Evolutionary conservation across 2,797 vertebrate genomes (phyloP).

Genomic region (Enteromius argenteus): DNA sequence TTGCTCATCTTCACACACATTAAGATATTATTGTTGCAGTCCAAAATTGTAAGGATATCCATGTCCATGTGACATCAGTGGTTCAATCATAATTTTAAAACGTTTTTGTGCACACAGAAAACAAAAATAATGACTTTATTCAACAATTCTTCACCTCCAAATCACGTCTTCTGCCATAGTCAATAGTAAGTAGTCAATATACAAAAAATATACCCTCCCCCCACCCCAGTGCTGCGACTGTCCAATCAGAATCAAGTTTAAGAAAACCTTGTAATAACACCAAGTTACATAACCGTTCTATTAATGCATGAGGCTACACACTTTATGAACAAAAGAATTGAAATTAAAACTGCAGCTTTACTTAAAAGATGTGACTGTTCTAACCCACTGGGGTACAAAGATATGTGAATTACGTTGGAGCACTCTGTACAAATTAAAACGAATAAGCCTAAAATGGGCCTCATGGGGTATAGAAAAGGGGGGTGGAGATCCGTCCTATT

Average conservation of each 20-base stretch:
- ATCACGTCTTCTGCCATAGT: not conserved
- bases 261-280: not conserved
- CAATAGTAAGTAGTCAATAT: not conserved
- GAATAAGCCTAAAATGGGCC: slow-evolving; percentile 15
- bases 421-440: slow-evolving; percentile 1
- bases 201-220: not conserved
- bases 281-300: not conserved
- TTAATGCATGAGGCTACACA: slow-evolving; percentile 5
- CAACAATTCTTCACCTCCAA: not conserved
- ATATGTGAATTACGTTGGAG: slow-evolving; percentile 18
- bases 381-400: slow-evolving; percentile 10
- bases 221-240: not conserved
- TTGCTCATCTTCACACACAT: not conserved
- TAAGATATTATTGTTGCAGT: not conserved
- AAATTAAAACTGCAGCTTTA: slow-evolving; percentile 20
- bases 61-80: not conserved
- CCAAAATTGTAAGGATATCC: not conserved
- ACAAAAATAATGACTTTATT: not conserved
- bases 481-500: slow-evolving; percentile 13
- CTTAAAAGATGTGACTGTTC: slow-evolving; percentile 11
- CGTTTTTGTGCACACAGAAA: not conserved
- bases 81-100: not conserved
- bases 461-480: not conserved
- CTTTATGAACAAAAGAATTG: not conserved
- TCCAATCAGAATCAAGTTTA: not conserved